These are phyloP conservation scores for Smithornis capensis DNA, from an alignment of 2,113 vertebrate genomes.

Conservation along the genomic window DNA sequence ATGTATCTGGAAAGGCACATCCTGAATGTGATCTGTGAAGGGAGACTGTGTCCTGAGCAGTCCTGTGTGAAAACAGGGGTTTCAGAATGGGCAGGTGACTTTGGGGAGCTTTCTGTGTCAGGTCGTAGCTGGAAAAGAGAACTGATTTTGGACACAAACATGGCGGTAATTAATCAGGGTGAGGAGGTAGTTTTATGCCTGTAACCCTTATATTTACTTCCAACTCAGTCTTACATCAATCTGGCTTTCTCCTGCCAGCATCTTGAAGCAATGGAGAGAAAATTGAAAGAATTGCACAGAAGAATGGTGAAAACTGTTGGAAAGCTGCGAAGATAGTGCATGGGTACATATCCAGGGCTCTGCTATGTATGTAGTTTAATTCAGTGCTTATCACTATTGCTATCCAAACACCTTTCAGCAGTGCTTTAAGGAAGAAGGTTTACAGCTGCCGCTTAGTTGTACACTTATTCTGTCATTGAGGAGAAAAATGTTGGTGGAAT, in stretches of 20 bases:
- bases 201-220: background rate
- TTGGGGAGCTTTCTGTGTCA: background rate
- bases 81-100: background rate
- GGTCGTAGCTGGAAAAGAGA: background rate
- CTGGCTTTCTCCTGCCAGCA: background rate
- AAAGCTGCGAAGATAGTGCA: background rate
- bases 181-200: background rate
- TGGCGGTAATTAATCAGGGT: background rate
- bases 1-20: background rate
- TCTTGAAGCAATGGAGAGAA: background rate
- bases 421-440: background rate
- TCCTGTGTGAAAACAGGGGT: background rate
- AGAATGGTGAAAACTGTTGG: background rate
- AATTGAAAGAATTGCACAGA: background rate
- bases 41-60: background rate
- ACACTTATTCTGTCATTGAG: background rate
- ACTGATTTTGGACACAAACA: background rate
- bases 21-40: background rate
- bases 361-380: background rate
- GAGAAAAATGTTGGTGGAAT: background rate
- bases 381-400: background rate
- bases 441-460: background rate
- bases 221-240: background rate
- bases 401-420: background rate
- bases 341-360: background rate